A percentile compares a stretch with the other conserved stretches of the same genome.
Evolutionary conservation across 1,140 invertebrate genomes (phyloP).

Genomic region (Drosophila littoralis): DNA sequence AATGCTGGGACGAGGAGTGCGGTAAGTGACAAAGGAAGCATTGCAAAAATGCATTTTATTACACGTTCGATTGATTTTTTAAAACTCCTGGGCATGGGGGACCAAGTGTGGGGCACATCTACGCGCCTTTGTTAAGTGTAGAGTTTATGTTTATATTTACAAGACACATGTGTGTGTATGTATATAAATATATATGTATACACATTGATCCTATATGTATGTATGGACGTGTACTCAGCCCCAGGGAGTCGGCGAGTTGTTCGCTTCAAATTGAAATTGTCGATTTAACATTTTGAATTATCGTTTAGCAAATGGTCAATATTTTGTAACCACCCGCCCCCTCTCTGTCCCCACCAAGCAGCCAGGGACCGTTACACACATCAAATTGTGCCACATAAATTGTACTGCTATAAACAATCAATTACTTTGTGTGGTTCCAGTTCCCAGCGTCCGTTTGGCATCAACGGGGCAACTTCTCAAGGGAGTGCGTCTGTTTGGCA

Average conservation of each 20-base stretch:
- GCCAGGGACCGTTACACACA: conserved; percentile 34
- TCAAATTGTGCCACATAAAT: conserved; percentile 69
- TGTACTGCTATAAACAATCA: conserved; percentile 78
- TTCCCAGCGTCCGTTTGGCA: conserved; percentile 5
- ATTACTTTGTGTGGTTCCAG: conserved; percentile 69
- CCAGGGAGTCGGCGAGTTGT: conserved; percentile 33
- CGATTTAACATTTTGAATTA: conserved; percentile 83
- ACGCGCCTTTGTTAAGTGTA: conserved; percentile 74
- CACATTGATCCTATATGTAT: conserved; percentile 13
- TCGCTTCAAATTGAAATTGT: conserved; percentile 77
- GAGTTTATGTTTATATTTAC: conserved; percentile 79
- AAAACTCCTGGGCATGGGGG: conserved; percentile 18
- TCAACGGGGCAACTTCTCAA: conserved; percentile 13
- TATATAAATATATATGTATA: not conserved
- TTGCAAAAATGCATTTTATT: conserved; percentile 79
- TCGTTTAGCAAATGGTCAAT: conserved; percentile 82
- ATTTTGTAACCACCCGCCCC: conserved; percentile 51
- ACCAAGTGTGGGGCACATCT: conserved; percentile 7
- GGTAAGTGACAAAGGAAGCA: conserved; percentile 29
- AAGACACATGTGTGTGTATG: conserved; percentile 14
- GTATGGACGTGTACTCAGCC: conserved; percentile 19
- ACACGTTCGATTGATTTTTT: conserved; percentile 77
- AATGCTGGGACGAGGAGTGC: conserved; percentile 30
- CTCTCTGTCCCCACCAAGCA: not conserved
- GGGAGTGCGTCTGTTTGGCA: conserved; percentile 37